phyloP scores from a whole-genome alignment of 2,888 invertebrate species.

The Troilus luridus region DNA sequence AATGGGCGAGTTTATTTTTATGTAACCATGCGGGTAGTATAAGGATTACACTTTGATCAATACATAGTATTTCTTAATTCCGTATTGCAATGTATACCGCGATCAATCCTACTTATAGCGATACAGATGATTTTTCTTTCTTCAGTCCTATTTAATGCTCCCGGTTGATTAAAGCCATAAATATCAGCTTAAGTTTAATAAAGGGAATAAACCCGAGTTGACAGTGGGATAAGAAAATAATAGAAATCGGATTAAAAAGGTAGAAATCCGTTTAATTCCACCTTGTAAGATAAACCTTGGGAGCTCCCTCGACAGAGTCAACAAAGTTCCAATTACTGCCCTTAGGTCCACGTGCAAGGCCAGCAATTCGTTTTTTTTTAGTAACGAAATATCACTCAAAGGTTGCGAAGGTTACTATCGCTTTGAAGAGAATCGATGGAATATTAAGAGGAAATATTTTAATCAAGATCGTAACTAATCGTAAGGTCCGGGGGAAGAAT shows the following conservation, averaged over 20 bases:
- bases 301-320: neutral
- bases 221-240: constrained; percentile 10
- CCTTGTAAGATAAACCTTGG: constrained; percentile 1
- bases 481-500: too few relatives aligned
- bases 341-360: neutral
- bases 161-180: neutral
- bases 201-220: neutral
- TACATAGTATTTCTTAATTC: too few relatives aligned
- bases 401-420: neutral
- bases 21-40: too few relatives aligned
- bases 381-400: neutral
- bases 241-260: constrained; percentile 25
- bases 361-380: neutral
- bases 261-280: constrained; percentile 19
- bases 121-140: neutral
- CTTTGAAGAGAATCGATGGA: neutral
- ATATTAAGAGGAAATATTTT: neutral
- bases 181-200: constrained; percentile 35
- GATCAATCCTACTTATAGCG: neutral
- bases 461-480: too few relatives aligned
- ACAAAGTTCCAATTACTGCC: neutral
- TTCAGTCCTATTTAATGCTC: neutral
- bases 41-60: too few relatives aligned
- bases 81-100: neutral
- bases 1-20: too few relatives aligned